These are phyloP conservation scores for Drosophila austrosaltans DNA, from an alignment of 2,888 invertebrate genomes.

Conservation along the genomic window DNA sequence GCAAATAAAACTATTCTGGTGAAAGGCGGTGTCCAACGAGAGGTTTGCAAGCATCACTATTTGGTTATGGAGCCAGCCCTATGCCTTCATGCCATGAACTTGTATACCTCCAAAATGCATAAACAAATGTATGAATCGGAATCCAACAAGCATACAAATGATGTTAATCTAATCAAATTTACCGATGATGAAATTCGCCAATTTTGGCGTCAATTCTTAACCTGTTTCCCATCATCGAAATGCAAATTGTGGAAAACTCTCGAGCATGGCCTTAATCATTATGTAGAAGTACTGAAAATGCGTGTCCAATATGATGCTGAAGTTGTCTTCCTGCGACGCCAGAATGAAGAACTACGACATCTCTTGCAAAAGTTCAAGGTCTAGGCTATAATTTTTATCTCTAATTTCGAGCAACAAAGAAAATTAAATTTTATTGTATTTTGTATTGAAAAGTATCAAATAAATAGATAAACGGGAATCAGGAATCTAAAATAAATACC, in stretches of 20 bases:
- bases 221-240: constrained; percentile 86
- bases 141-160: constrained; percentile 38
- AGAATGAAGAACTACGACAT: constrained; percentile 88
- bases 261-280: constrained; percentile 82
- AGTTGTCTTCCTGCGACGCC: constrained; percentile 86
- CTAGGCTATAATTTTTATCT: constrained; percentile 25
- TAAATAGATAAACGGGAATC: background rate
- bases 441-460: background rate
- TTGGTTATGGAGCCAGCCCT: constrained; percentile 88
- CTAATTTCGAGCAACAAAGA: background rate
- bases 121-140: constrained; percentile 53
- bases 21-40: background rate
- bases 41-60: constrained; percentile 85
- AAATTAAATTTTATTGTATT: constrained; percentile 2
- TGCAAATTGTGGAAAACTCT: constrained; percentile 87
- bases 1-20: background rate
- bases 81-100: constrained; percentile 84
- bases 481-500: background rate
- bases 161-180: constrained; percentile 57
- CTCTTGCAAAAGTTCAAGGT: constrained; percentile 85
- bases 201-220: constrained; percentile 88
- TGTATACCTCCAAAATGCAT: constrained; percentile 57
- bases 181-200: constrained; percentile 84
- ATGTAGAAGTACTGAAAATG: constrained; percentile 84
- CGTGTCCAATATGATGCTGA: constrained; percentile 88